Conservation (phyloP, 2,113 vertebrate species). For the Lota lota region DNA sequence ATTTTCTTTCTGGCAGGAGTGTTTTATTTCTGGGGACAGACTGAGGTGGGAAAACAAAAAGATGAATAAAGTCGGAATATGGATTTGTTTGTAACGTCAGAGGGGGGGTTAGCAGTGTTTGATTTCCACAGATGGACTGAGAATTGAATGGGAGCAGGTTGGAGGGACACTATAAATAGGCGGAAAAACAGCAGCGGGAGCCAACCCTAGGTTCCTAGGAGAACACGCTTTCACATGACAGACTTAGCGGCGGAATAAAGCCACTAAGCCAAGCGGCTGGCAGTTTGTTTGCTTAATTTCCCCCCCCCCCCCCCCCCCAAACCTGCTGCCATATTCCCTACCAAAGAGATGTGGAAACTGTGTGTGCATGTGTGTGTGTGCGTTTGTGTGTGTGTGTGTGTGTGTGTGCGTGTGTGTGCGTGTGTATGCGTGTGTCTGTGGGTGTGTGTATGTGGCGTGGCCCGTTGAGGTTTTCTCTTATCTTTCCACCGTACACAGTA, state of each 20-base stretch:
- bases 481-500: no score
- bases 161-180: slow-evolving; percentile 38
- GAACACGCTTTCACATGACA: slow-evolving; percentile 10
- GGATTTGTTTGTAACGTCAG: no score
- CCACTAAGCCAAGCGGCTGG: slow-evolving; percentile 51
- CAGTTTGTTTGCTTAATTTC: slow-evolving; percentile 40
- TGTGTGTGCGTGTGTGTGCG: no score
- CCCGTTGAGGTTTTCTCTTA: no score
- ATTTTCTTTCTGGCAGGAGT: no score
- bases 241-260: neutral
- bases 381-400: neutral
- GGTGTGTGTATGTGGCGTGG: no score
- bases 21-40: no score
- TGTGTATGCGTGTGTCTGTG: no score
- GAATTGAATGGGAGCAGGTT: slow-evolving; percentile 35
- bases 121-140: slow-evolving; percentile 37
- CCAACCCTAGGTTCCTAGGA: slow-evolving; percentile 43
- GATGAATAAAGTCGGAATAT: no score
- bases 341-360: slow-evolving; percentile 29
- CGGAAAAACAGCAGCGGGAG: slow-evolving; percentile 23
- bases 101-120: slow-evolving; percentile 26
- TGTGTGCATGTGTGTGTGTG: neutral
- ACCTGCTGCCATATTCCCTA: slow-evolving; percentile 49
- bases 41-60: no score
- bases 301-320: slow-evolving; percentile 6